phyloP scores from a whole-genome alignment of 2,113 vertebrate species.

The Nannobrachium achirus region DNA sequence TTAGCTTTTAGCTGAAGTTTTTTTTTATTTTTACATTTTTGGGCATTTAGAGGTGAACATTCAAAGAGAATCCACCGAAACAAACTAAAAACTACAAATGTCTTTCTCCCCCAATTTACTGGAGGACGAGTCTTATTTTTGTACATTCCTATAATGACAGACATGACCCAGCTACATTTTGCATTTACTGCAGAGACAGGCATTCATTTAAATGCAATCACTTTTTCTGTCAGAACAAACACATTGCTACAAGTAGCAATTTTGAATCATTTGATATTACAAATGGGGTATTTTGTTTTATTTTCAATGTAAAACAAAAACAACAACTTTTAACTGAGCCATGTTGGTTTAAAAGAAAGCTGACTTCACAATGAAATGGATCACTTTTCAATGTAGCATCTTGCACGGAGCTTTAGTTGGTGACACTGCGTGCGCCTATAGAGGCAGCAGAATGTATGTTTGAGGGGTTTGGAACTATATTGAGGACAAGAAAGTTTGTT shows the following conservation, averaged over 20 bases:
- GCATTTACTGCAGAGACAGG: slow-evolving; percentile 53
- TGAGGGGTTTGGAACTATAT: slow-evolving; percentile 21
- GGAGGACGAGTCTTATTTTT: slow-evolving; percentile 71
- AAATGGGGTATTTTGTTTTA: slow-evolving; percentile 57
- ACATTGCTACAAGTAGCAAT: slow-evolving; percentile 25
- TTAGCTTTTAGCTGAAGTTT: slow-evolving; percentile 62
- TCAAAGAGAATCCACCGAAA: slow-evolving; percentile 25
- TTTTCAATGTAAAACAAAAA: slow-evolving; percentile 51
- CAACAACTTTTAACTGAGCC: slow-evolving; percentile 74
- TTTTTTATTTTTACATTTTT: slow-evolving; percentile 39
- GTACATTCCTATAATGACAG: slow-evolving; percentile 78
- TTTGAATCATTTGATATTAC: slow-evolving; percentile 25
- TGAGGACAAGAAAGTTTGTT: slow-evolving; percentile 11
- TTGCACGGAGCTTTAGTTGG: slow-evolving; percentile 71
- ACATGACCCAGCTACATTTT: slow-evolving; percentile 28
- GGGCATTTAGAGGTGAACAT: slow-evolving; percentile 20
- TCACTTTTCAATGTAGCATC: slow-evolving; percentile 74
- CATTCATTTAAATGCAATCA: slow-evolving; percentile 63
- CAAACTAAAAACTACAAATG: slow-evolving; percentile 27
- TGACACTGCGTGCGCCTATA: slow-evolving; percentile 40
- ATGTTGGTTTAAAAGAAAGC: slow-evolving; percentile 75
- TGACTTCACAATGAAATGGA: slow-evolving; percentile 54
- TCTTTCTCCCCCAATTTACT: slow-evolving; percentile 30
- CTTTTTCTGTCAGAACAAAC: slow-evolving; percentile 38
- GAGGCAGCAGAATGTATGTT: slow-evolving; percentile 43